Conservation (phyloP, 2,797 vertebrate genomes). For the Odontamblyopus rebecca region DNA sequence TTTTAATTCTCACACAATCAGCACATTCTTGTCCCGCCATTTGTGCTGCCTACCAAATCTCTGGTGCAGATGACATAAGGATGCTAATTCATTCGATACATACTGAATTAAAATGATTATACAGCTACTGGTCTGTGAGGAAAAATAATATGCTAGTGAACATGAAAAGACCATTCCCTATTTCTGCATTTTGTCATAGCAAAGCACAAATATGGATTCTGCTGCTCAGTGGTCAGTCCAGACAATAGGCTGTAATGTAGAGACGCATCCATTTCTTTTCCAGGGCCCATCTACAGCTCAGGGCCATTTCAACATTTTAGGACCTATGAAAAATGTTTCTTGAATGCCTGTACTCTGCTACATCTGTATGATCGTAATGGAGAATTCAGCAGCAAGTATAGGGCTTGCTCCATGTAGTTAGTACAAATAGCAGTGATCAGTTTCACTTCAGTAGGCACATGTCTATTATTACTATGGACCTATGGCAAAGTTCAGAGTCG, state of each 20-base stretch:
- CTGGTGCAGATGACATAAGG: slow-evolving; percentile 20
- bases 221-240: neutral
- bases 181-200: neutral
- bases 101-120: slow-evolving; percentile 46
- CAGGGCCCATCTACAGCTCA: neutral
- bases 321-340: neutral
- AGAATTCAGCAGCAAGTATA: neutral
- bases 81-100: slow-evolving; percentile 39
- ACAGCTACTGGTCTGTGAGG: slow-evolving; percentile 24
- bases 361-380: neutral
- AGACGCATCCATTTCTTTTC: neutral
- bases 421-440: neutral
- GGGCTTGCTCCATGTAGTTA: too few species aligned
- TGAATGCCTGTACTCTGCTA: neutral
- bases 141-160: slow-evolving; percentile 9
- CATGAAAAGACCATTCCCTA: slow-evolving; percentile 25
- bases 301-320: neutral
- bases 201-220: neutral
- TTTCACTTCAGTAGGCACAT: neutral
- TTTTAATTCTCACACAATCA: slow-evolving; percentile 34
- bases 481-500: too few species aligned
- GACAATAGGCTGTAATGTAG: neutral
- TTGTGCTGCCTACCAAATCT: slow-evolving; percentile 45
- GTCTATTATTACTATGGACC: too few species aligned
- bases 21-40: slow-evolving; percentile 26